phyloP scores from a whole-genome alignment of 2,888 invertebrate genomes.

The Caenorhabditis angaria region DNA sequence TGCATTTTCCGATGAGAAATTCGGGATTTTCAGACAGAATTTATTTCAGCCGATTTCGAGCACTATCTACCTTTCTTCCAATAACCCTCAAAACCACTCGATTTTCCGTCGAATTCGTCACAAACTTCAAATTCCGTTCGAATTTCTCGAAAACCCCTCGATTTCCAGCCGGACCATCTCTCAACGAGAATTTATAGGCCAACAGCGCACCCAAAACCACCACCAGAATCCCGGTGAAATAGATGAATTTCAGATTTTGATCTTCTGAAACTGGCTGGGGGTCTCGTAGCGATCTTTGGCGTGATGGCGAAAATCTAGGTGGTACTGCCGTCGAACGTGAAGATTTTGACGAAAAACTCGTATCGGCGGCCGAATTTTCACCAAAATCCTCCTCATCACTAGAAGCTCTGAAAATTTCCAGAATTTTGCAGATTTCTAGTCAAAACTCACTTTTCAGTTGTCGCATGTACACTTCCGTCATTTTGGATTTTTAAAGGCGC shows the following conservation, averaged over 20 bases:
- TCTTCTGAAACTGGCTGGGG: too few species aligned
- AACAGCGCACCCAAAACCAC: conserved; percentile 6
- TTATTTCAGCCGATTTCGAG: too few species aligned
- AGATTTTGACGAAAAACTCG: conserved; percentile 7
- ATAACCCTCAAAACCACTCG: conserved; percentile 15
- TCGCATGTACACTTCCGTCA: neutral
- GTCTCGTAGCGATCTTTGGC: too few species aligned
- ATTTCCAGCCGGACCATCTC: conserved; percentile 1
- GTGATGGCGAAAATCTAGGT: too few species aligned
- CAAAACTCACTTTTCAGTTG: neutral
- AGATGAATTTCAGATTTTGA: conserved; percentile 5
- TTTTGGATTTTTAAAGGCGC: conserved; percentile 4
- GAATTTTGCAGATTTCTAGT: neutral
- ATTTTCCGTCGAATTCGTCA: conserved; percentile 17
- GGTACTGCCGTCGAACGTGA: too few species aligned
- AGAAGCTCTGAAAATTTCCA: neutral
- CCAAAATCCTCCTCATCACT: conserved; percentile 21
- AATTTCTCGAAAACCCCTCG: conserved; percentile 13
- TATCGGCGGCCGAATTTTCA: conserved; percentile 13
- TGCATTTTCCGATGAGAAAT: too few species aligned
- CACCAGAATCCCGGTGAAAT: conserved; percentile 1
- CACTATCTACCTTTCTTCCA: conserved; percentile 14
- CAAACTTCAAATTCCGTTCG: conserved; percentile 1
- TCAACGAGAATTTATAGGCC: neutral
- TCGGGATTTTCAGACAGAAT: conserved; percentile 23